phyloP scores from a whole-genome alignment of 2,888 invertebrate genomes.

The Dimorphilus gyrociliatus region DNA sequence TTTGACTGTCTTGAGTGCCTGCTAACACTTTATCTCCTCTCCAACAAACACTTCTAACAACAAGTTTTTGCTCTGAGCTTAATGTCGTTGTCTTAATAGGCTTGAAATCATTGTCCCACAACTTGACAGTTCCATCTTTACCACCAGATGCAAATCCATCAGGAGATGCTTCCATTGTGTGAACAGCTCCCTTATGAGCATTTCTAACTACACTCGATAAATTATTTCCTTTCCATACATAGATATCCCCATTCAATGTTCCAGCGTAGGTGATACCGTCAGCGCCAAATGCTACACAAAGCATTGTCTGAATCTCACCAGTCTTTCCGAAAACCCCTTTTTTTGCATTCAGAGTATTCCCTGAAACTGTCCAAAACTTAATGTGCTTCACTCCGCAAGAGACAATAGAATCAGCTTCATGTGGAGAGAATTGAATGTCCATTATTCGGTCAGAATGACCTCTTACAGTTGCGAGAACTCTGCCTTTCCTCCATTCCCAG shows the following conservation, averaged over 20 bases:
- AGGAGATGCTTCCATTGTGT: slow-evolving; percentile 22
- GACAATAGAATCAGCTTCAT: slow-evolving; percentile 22
- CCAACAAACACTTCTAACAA: slow-evolving; percentile 33
- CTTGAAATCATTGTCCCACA: slow-evolving; percentile 33
- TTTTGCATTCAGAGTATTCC: slow-evolving; percentile 32
- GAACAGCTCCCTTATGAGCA: slow-evolving; percentile 33
- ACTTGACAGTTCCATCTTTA: slow-evolving; percentile 31
- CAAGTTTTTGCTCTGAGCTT: slow-evolving; percentile 18
- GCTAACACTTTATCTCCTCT: slow-evolving; percentile 24
- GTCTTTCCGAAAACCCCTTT: slow-evolving; percentile 33
- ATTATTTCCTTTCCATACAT: slow-evolving; percentile 33
- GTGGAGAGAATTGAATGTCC: slow-evolving; percentile 33
- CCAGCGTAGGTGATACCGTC: slow-evolving; percentile 31
- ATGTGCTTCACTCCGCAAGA: slow-evolving; percentile 39
- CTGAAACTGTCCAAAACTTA: slow-evolving; percentile 36
- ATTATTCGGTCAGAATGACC: slow-evolving; percentile 36
- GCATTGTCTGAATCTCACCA: slow-evolving; percentile 37
- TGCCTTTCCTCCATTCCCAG: slow-evolving; percentile 38
- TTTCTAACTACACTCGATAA: slow-evolving; percentile 26
- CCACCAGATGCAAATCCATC: slow-evolving; percentile 33
- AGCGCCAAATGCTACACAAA: slow-evolving; percentile 30
- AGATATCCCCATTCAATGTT: slow-evolving; percentile 37
- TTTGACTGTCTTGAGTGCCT: slow-evolving; percentile 36
- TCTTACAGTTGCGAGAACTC: slow-evolving; percentile 27
- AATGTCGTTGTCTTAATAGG: slow-evolving; percentile 16